Conservation (phyloP, 2,113 vertebrate genomes). For the Strigops habroptila region DNA sequence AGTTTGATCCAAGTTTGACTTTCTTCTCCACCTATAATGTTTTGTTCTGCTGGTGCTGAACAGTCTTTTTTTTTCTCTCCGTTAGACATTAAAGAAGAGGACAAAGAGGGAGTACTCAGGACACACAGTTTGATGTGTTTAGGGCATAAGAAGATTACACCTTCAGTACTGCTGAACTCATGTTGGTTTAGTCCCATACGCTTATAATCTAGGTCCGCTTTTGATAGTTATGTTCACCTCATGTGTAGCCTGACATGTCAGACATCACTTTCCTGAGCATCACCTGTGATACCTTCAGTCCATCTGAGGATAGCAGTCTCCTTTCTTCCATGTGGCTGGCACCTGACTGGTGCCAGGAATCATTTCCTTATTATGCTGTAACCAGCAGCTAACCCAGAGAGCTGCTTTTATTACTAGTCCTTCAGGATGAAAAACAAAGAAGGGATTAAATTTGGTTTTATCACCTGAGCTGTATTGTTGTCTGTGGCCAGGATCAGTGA, state of each 20-base stretch:
- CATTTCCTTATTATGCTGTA: not conserved
- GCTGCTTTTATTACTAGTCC: not conserved
- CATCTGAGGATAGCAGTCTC: not conserved
- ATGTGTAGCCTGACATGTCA: not conserved
- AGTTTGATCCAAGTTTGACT: not conserved
- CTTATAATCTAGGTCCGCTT: not conserved
- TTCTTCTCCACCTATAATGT: not conserved
- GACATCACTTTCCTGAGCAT: not conserved
- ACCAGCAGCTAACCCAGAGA: not conserved
- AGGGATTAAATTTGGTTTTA: not conserved
- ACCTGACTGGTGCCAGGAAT: not conserved
- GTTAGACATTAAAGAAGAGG: not conserved
- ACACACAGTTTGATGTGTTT: not conserved
- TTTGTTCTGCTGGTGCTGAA: not conserved
- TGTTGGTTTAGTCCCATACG: not conserved
- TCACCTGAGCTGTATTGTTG: not conserved
- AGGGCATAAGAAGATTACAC: not conserved
- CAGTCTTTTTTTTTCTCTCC: not conserved
- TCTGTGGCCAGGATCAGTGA: not conserved
- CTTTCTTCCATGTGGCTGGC: not conserved
- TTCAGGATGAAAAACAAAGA: not conserved
- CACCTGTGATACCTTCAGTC: not conserved
- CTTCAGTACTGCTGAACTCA: not conserved
- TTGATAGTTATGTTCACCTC: not conserved
- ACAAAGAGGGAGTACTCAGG: not conserved